Evolutionary conservation across 2,888 invertebrate species (phyloP), one percentile per base, ranked within the genome.

Genomic region (Cancer borealis): DNA sequence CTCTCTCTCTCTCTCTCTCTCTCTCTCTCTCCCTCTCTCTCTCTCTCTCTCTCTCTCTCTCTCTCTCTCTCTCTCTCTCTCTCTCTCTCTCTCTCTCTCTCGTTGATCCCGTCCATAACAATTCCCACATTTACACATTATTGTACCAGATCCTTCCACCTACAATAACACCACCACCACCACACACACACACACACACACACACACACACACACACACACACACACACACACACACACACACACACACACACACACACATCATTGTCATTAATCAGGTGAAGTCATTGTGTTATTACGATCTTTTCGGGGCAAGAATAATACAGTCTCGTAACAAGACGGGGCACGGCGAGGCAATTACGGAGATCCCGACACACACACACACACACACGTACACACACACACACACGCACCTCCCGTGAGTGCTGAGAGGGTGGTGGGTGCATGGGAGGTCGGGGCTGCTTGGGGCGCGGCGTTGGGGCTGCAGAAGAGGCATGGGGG

Each of bases 401-500:
- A 88, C 91, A 60, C 45, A 79, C 49, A 93, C 93, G 12, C 66
- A 95, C 95, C 95, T 95, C 95, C 94, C 30, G 95, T 95, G 49
- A 95, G 93, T 4, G 95, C 95, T 4, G 95, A 95, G 73, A 95
- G 94, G 21, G 93, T 95, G 66, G 94, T 88, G 14, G 95, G 94
- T 30, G 93, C 91, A 47, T 95, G 95, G 39, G 95, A 95, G 39
- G 95, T 94, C 45, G 87, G 91, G 73, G 73, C 60, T 14, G 66
- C 92, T 21, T 84, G 92, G 14, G 84, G 92, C 3, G 84, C 45
- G 30, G 66, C 17, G 54, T 26, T 66, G 39, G 91, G 91, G n/a
- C 91, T 91, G 96, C 96, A 96, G 96, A 96, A 96, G 94, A 96
- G 96, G 95, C 96, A 96, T 45, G 96, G 96, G 45, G 96, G 96